Evolutionary conservation across 2,113 vertebrate species (phyloP).

Genomic region (Phainopepla nitens): DNA sequence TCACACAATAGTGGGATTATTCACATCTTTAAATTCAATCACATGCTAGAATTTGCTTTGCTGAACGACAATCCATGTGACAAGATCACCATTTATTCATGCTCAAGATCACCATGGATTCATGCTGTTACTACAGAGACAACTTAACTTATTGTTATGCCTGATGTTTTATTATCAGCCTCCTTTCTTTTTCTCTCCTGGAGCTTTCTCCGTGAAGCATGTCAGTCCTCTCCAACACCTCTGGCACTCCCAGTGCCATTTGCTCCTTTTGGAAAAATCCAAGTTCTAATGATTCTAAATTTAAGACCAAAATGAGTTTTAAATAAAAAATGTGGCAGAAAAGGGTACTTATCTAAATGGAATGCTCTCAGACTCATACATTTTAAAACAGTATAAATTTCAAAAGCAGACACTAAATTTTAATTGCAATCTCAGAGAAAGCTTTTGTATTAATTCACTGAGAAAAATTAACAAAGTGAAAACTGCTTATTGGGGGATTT

Average conservation of each 20-base stretch:
- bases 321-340: conserved; percentile 76
- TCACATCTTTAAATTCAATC: not conserved
- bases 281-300: conserved; percentile 59
- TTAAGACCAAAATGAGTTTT: conserved; percentile 72
- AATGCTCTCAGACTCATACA: conserved; percentile 75
- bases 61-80: not conserved
- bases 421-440: conserved; percentile 75
- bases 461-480: conserved; percentile 74
- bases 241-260: not conserved
- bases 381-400: conserved; percentile 78
- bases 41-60: conserved; percentile 21
- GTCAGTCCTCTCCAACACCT: not conserved
- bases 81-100: not conserved
- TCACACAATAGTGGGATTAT: conserved; percentile 22
- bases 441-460: conserved; percentile 73
- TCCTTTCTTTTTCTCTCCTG: not conserved
- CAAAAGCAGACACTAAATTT: conserved; percentile 75
- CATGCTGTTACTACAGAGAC: not conserved
- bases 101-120: not conserved
- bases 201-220: not conserved
- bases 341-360: conserved; percentile 76
- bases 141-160: conserved; percentile 1
- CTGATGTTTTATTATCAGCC: not conserved
- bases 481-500: conserved; percentile 74
- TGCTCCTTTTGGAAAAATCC: conserved; percentile 60